Evolutionary conservation across 2,888 invertebrate species (phyloP).

Genomic region (Melinaea menophilus): DNA sequence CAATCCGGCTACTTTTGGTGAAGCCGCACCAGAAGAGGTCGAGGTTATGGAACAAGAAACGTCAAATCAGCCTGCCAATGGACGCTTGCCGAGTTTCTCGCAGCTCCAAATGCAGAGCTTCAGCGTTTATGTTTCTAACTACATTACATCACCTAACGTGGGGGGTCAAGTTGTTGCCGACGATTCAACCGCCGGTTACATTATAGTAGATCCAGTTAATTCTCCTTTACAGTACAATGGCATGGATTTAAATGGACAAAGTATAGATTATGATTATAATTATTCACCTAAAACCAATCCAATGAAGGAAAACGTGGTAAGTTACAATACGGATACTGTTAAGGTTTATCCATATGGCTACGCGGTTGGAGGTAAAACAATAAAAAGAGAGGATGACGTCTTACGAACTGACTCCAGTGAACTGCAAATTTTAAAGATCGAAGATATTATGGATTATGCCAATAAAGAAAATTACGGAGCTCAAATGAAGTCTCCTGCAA

Average conservation of each 20-base stretch:
- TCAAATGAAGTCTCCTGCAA: constrained; percentile 72
- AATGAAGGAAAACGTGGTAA: constrained; percentile 59
- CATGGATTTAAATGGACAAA: constrained; percentile 55
- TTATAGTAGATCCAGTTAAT: constrained; percentile 66
- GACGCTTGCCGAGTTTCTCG: constrained; percentile 81
- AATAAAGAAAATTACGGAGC: constrained; percentile 73
- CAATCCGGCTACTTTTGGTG: constrained; percentile 92
- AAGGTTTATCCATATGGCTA: constrained; percentile 63
- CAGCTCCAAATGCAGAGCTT: constrained; percentile 79
- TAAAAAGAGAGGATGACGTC: constrained; percentile 59
- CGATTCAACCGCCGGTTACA: constrained; percentile 73
- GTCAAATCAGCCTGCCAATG: constrained; percentile 58
- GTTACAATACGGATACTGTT: constrained; percentile 56
- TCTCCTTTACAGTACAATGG: constrained; percentile 59
- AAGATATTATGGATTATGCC: constrained; percentile 73
- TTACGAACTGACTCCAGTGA: constrained; percentile 55
- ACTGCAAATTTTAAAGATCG: constrained; percentile 68
- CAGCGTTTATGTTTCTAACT: constrained; percentile 78
- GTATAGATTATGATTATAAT: constrained; percentile 63
- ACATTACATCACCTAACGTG: constrained; percentile 83
- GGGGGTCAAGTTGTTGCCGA: constrained; percentile 83
- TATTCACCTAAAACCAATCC: constrained; percentile 49
- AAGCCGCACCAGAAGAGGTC: constrained; percentile 71
- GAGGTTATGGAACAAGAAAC: constrained; percentile 72
- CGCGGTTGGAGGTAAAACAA: constrained; percentile 63